Percentiles rank a stretch among this genome's conserved stretches.
These are phyloP conservation scores for Trochalopteron elliotii DNA, from an alignment of 2,113 vertebrate genomes.

Conservation along the genomic window DNA sequence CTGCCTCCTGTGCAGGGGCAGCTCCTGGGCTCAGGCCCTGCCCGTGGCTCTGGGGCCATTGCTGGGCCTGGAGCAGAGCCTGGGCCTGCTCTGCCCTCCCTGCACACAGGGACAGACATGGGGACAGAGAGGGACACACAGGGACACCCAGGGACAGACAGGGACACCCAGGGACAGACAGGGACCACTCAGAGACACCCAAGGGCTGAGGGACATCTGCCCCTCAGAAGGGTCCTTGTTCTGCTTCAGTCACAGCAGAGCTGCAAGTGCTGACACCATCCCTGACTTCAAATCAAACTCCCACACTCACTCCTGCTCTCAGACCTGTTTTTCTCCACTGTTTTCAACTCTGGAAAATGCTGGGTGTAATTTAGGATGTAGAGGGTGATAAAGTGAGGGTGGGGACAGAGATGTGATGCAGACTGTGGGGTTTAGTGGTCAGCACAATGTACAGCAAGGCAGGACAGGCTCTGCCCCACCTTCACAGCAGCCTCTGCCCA, in stretches of 20 bases:
- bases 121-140: too few species aligned
- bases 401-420: neutral
- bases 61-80: too few species aligned
- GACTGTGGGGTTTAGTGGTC: neutral
- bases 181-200: neutral
- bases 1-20: neutral
- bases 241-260: neutral
- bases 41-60: too few species aligned
- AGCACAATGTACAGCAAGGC: rapidly evolving
- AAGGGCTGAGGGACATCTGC: neutral
- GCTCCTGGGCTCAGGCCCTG: neutral
- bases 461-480: neutral
- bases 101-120: too few species aligned
- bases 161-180: neutral
- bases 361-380: neutral
- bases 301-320: neutral
- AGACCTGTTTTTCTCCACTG: neutral
- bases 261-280: neutral
- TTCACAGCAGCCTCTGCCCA: neutral
- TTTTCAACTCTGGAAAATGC: neutral
- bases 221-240: neutral
- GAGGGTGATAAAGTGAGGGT: rapidly evolving
- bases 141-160: too few species aligned
- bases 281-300: neutral
- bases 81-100: too few species aligned